These are phyloP conservation scores for Phyllotreta striolata DNA, from an alignment of 2,888 invertebrate genomes.

Conservation along the genomic window DNA sequence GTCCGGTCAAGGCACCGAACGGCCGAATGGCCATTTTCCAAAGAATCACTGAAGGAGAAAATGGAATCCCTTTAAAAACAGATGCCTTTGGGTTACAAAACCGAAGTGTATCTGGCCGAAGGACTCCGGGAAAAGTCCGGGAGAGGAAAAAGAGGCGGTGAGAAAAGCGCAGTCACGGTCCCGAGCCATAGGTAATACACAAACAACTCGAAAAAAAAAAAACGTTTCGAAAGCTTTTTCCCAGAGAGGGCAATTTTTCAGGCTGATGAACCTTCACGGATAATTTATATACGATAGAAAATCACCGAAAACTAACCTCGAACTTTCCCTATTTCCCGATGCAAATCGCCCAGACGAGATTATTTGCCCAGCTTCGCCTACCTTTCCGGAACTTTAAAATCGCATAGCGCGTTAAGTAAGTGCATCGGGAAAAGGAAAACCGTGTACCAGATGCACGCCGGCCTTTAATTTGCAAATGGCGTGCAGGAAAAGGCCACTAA, in stretches of 20 bases:
- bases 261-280: constrained; percentile 24
- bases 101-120: constrained; percentile 49
- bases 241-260: constrained; percentile 28
- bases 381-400: too few species aligned
- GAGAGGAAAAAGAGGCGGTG: constrained; percentile 24
- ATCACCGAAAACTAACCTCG: background rate
- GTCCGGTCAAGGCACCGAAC: constrained; percentile 21
- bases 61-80: constrained; percentile 57
- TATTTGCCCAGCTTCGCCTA: too few species aligned
- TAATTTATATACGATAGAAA: background rate
- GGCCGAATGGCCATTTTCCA: constrained; percentile 41
- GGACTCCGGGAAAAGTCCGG: constrained; percentile 28
- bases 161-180: constrained; percentile 39
- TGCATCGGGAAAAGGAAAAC: too few species aligned
- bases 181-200: constrained; percentile 21
- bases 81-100: constrained; percentile 57
- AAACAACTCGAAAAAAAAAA: constrained; percentile 29
- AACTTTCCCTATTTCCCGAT: too few species aligned
- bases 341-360: too few species aligned
- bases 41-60: constrained; percentile 54
- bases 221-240: constrained; percentile 36
- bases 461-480: constrained; percentile 61
- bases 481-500: constrained; percentile 46
- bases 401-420: too few species aligned
- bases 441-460: too few species aligned